phyloP scores from a whole-genome alignment of 2,888 invertebrate species.

The Monopis laevigella region DNA sequence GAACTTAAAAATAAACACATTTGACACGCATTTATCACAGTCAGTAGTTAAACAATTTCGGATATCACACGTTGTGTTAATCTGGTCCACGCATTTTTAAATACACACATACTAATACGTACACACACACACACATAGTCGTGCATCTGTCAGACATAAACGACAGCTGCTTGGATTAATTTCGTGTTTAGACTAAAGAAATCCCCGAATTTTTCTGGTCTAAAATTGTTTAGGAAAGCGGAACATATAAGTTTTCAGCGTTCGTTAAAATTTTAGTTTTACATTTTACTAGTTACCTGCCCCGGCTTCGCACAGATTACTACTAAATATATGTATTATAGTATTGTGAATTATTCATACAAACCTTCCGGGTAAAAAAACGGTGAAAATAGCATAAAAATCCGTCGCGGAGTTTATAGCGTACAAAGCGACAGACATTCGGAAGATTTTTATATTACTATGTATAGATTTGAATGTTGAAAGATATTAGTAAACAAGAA shows the following conservation, averaged over 20 bases:
- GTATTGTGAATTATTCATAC: no score
- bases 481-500: no score
- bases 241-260: neutral
- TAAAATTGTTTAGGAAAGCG: constrained; percentile 2
- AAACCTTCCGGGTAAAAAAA: no score
- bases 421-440: no score
- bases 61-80: constrained; percentile 1
- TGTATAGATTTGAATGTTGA: no score
- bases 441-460: no score
- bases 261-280: constrained; percentile 2
- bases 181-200: constrained; percentile 10
- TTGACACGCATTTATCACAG: constrained; percentile 7
- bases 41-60: constrained; percentile 1
- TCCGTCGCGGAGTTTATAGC: no score
- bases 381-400: no score
- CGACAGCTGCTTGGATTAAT: constrained; percentile 12
- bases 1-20: neutral
- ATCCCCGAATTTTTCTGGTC: constrained; percentile 6
- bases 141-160: constrained; percentile 7
- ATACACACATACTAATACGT: no score
- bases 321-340: no score
- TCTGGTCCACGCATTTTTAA: constrained; percentile 4
- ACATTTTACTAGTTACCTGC: no score
- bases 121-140: constrained; percentile 4
- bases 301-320: no score